phyloP scores from a whole-genome alignment of 2,888 invertebrate species.

The Sinelater perroti region DNA sequence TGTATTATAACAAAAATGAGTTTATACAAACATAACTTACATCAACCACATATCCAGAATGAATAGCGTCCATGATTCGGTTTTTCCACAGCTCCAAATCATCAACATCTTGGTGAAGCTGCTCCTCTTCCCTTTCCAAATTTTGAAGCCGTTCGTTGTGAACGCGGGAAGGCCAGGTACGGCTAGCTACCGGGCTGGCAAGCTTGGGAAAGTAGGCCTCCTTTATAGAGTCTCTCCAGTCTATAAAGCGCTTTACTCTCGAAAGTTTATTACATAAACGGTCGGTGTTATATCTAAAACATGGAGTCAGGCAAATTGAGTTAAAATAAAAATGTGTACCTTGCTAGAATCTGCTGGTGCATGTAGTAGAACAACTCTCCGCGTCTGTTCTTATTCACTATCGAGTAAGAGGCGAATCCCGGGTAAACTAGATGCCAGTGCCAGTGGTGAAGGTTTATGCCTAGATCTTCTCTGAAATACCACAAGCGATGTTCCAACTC shows the following conservation, averaged over 20 bases:
- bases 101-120: conserved; percentile 71
- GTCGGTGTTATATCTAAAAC: conserved; percentile 75
- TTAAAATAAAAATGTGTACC: conserved; percentile 52
- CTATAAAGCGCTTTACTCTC: conserved; percentile 69
- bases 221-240: conserved; percentile 73
- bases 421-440: conserved; percentile 92
- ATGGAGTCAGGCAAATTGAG: not conserved
- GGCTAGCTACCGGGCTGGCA: conserved; percentile 78
- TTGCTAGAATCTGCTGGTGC: conserved; percentile 74
- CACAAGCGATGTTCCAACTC: conserved; percentile 83
- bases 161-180: conserved; percentile 79
- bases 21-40: too few species aligned
- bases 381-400: conserved; percentile 78
- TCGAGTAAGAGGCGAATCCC: conserved; percentile 68
- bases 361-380: conserved; percentile 85
- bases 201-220: conserved; percentile 88
- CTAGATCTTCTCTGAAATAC: conserved; percentile 87
- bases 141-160: conserved; percentile 66
- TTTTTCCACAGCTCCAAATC: conserved; percentile 80
- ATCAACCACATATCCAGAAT: conserved; percentile 67
- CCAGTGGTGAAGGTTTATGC: conserved; percentile 89
- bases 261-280: conserved; percentile 76
- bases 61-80: conserved; percentile 75
- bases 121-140: conserved; percentile 73
- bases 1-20: not conserved